Conservation (phyloP, 2,113 vertebrate species). For the Chaetorhynchus papuensis region DNA sequence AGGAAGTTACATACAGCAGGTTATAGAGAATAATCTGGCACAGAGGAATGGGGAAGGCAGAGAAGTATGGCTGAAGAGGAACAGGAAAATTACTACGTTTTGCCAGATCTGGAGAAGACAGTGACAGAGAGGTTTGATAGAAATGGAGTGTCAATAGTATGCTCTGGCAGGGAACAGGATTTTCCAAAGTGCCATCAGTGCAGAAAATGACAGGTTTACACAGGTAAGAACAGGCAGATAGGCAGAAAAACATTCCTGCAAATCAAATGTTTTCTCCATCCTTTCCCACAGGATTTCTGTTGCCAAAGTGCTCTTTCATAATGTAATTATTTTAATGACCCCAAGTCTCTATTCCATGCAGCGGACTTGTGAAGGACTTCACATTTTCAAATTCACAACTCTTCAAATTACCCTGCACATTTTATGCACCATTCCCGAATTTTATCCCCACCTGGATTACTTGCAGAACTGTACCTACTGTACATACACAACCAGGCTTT, state of each 20-base stretch:
- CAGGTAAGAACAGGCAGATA: neutral
- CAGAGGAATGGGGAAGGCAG: neutral
- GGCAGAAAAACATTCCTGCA: neutral
- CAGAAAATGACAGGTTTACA: neutral
- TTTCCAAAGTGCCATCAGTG: neutral
- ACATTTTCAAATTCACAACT: neutral
- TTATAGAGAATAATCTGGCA: neutral
- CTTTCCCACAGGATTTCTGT: neutral
- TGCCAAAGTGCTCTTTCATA: neutral
- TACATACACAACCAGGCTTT: neutral
- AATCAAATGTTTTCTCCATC: neutral
- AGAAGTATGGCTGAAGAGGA: neutral
- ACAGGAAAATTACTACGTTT: neutral
- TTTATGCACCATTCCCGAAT: neutral
- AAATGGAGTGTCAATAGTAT: neutral
- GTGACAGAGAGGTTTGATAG: neutral
- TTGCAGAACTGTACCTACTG: neutral
- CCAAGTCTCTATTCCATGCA: neutral
- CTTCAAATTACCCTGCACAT: neutral
- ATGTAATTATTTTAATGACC: neutral
- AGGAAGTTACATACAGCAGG: neutral
- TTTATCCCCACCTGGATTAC: neutral
- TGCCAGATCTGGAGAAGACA: neutral
- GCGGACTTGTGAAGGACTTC: neutral
- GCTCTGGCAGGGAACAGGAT: neutral